phyloP scores from a whole-genome alignment of 1,140 invertebrate genomes.

The Nymphalis io region DNA sequence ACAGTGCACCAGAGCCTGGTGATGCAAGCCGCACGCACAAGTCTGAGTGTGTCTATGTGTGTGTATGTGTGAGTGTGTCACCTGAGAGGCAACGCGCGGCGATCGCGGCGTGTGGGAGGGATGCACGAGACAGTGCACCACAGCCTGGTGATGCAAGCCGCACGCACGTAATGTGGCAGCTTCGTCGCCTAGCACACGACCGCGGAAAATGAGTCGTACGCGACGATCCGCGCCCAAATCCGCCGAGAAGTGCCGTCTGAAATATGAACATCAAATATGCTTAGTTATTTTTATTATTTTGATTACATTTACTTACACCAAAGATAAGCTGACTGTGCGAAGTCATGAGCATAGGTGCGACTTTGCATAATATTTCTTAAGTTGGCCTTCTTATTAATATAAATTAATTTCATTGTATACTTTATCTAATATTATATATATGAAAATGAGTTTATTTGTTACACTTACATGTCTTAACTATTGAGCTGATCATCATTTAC shows the following conservation, averaged over 20 bases:
- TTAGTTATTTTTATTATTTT: no score
- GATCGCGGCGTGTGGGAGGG: constrained; percentile 36
- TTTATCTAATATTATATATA: no score
- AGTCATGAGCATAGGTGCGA: no score
- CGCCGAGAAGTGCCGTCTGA: constrained; percentile 89
- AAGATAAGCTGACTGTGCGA: no score
- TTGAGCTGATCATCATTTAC: no score
- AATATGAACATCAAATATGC: neutral
- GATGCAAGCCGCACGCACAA: constrained; percentile 89
- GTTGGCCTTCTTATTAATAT: no score
- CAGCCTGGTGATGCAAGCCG: constrained; percentile 92
- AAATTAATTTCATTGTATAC: no score
- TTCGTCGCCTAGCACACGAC: constrained; percentile 90
- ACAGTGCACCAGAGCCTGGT: constrained; percentile 94
- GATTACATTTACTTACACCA: no score
- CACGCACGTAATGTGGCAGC: constrained; percentile 87
- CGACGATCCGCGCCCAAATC: constrained; percentile 89
- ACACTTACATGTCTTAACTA: no score
- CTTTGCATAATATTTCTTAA: no score
- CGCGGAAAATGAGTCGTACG: constrained; percentile 93
- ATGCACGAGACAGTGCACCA: constrained; percentile 92
- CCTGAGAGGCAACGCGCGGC: constrained; percentile 9
- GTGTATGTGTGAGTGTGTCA: neutral
- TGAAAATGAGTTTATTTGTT: no score
- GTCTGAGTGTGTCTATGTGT: neutral